Conservation (phyloP, 2,113 vertebrate genomes). For the Ahaetulla prasina region DNA sequence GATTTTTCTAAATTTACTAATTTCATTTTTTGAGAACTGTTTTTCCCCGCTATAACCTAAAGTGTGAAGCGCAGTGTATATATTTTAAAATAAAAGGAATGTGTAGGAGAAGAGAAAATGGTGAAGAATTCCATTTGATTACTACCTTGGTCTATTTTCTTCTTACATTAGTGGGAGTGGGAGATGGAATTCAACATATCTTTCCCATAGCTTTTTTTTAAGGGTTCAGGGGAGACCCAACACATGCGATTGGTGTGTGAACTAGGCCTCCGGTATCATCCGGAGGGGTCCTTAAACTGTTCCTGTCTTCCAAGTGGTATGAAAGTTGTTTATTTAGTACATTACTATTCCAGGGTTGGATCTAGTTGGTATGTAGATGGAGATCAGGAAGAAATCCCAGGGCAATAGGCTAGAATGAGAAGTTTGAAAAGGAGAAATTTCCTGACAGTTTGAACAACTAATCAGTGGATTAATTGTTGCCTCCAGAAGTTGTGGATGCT, state of each 20-base stretch:
- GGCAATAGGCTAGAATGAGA: background rate
- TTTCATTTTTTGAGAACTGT: background rate
- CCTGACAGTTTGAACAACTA: background rate
- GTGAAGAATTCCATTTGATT: background rate
- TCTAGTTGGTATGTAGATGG: background rate
- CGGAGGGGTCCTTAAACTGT: background rate
- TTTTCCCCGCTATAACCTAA: background rate
- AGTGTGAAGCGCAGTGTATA: background rate
- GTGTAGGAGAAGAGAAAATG: background rate
- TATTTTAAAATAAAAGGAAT: background rate
- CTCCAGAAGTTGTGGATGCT: background rate
- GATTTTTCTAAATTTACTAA: background rate
- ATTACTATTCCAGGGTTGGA: background rate
- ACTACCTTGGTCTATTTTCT: background rate
- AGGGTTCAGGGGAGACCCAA: background rate
- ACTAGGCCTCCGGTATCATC: background rate
- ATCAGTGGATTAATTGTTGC: background rate
- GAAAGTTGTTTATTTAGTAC: background rate
- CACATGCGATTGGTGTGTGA: background rate
- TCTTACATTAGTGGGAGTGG: background rate
- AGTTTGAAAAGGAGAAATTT: background rate
- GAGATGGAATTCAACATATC: background rate
- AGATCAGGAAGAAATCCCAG: background rate
- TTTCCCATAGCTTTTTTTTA: background rate
- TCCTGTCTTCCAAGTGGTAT: background rate